Evolutionary conservation across 2,888 invertebrate genomes (phyloP), one percentile per base, ranked within the genome.

Genomic region (Xestia rhomboidea): DNA sequence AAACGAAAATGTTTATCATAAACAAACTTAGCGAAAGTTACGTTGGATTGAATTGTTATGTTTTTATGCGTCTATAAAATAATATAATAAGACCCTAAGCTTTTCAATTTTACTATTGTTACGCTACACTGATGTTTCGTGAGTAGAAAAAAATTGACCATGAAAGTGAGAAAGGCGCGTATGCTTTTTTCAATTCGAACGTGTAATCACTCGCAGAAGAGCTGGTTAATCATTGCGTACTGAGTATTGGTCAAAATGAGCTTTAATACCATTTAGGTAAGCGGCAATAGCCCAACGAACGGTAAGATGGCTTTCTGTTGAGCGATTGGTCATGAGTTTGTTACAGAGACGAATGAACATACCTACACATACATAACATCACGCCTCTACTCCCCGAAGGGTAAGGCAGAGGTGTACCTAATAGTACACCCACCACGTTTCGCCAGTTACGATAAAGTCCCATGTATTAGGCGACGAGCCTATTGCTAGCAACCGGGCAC

Each of bases 1-100:
- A 69, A 70, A 70, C 34, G 63, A 78, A 76, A 77, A 74, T 64
- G 4, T 27, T 51, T 46, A 75, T 57, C 66, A 68, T 77, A 75
- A 82, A 79, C 74, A 81, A 81, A 84, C 66, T 78, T 57, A 79
- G 91, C 89, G 92, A 92, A 93, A 93, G 93, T 91, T 87, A 84
- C 71, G 21, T 67, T n/a, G 76, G 51, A 81, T 75, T 87, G 82
- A 82, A 86, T 89, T 68, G 82, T 79, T 67, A 60, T 49, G 85
- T 90, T 91, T 91, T 91, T 90, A 72, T 73, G 75, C 51, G 68
- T 78, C 76, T 74, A 67, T 76, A 62, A 62, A 62, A 62, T 62
- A 82, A 72, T 83, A 86, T 84, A 88, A 87, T 82, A 85, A 62
- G 24, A 27, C 51, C 38, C 81, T 81, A 60, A 74, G 83, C 72